These are phyloP conservation scores for Heliocidaris tuberculata DNA, from an alignment of 35 echinoderm and acorn worm genomes.

Conservation along the genomic window DNA sequence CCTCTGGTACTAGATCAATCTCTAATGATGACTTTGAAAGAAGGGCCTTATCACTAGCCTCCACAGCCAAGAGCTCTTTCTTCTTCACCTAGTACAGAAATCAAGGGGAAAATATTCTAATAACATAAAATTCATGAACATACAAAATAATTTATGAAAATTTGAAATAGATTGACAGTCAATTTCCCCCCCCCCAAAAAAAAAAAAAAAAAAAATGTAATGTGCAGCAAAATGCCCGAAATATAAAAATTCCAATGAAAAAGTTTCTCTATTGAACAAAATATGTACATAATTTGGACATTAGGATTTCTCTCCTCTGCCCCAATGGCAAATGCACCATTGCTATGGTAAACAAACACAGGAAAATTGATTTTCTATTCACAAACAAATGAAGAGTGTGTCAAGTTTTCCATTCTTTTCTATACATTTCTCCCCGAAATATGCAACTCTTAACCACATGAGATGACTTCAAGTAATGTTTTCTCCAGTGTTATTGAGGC, in stretches of 20 bases:
- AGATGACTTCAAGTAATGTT: no score
- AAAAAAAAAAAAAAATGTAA: no score
- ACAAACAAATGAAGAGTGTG: no score
- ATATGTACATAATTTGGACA: background rate
- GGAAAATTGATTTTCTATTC: no score
- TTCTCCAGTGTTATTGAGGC: no score
- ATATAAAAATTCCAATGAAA: no score
- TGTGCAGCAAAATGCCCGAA: no score
- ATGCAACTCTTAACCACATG: no score
- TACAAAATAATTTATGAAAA: background rate
- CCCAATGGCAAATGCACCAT: background rate
- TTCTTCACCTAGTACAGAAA: constrained; percentile 63
- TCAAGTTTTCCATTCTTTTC: no score
- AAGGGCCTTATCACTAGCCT: constrained; percentile 63
- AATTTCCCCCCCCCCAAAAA: no score
- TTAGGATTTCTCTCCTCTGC: background rate
- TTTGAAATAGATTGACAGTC: no score
- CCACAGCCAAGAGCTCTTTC: constrained; percentile 60
- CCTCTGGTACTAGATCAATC: constrained; percentile 79
- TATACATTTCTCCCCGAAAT: no score
- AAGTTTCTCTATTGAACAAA: background rate
- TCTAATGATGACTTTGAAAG: constrained; percentile 85
- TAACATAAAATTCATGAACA: background rate
- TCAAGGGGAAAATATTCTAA: constrained; percentile 24
- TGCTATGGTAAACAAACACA: background rate